Percentiles rank a stretch among this genome's conserved stretches.
phyloP scores from a whole-genome alignment of 2,797 vertebrate genomes.

The Pantherophis alleghaniensis region DNA sequence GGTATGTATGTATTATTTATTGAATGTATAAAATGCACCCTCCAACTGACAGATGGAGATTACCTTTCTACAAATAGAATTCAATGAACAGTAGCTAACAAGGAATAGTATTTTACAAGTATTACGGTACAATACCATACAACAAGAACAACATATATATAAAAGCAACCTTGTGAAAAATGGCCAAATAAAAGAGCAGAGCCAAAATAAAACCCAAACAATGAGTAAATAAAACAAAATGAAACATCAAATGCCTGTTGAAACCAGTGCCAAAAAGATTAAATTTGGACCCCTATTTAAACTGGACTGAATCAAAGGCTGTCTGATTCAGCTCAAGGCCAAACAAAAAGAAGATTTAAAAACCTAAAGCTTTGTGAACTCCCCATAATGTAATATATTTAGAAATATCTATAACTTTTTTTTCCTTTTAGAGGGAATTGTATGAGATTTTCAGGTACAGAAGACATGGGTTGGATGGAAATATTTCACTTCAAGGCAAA shows the following conservation, averaged over 20 bases:
- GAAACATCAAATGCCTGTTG: background rate
- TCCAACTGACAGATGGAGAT: background rate
- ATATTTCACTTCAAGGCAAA: background rate
- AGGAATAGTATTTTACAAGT: background rate
- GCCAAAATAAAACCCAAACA: background rate
- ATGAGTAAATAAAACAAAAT: slow-evolving; percentile 1
- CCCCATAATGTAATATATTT: background rate
- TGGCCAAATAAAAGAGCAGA: background rate
- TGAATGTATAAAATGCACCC: background rate
- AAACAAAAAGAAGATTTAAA: background rate
- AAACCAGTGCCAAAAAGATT: background rate
- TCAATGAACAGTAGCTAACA: background rate
- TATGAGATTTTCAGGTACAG: background rate
- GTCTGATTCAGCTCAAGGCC: background rate
- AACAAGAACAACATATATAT: background rate
- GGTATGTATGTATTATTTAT: background rate
- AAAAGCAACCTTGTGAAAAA: background rate
- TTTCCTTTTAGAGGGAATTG: background rate
- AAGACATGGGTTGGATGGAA: background rate
- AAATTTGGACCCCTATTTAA: background rate
- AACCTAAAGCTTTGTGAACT: background rate
- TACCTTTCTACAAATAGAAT: background rate
- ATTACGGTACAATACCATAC: background rate
- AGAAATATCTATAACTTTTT: background rate
- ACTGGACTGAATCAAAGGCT: background rate